Conservation (phyloP, 2,797 vertebrate species). For the Sebastiscus albofasciatus region DNA sequence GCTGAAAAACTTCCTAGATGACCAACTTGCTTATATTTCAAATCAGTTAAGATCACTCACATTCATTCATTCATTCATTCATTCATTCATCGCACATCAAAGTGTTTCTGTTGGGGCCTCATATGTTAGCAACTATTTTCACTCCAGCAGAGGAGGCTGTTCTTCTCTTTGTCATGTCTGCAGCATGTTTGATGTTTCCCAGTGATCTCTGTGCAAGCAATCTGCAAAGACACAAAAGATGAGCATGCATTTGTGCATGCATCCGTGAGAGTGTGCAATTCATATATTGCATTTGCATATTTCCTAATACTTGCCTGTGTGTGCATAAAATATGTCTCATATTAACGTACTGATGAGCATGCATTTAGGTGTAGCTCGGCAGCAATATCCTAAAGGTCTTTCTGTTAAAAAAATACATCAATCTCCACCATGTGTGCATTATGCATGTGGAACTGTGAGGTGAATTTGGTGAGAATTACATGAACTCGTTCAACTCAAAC, state of each 20-base stretch:
- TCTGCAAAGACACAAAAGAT: background rate
- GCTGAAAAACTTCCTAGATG: background rate
- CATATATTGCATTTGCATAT: slow-evolving; percentile 10
- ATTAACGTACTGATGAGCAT: slow-evolving; percentile 2
- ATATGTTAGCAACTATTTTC: slow-evolving; percentile 8
- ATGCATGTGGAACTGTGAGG: slow-evolving; percentile 9
- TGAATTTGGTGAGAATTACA: slow-evolving; percentile 2
- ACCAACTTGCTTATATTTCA: background rate
- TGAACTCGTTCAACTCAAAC: slow-evolving; percentile 12
- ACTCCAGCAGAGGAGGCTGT: slow-evolving; percentile 41
- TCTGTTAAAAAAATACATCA: slow-evolving; percentile 9
- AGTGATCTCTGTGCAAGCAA: slow-evolving; percentile 10
- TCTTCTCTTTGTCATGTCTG: slow-evolving; percentile 39
- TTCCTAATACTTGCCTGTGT: background rate
- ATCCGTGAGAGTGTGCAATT: background rate
- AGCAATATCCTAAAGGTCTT: background rate
- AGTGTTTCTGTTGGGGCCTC: background rate
- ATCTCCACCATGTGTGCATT: background rate
- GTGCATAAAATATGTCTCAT: background rate
- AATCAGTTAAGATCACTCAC: background rate
- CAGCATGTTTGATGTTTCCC: slow-evolving; percentile 26
- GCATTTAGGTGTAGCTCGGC: slow-evolving; percentile 10
- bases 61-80: background rate
- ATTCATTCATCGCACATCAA: slow-evolving; percentile 17
- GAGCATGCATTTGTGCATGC: background rate